These are phyloP conservation scores for Ceuthmochares aereus DNA, from an alignment of 2,113 vertebrate species.

Conservation along the genomic window DNA sequence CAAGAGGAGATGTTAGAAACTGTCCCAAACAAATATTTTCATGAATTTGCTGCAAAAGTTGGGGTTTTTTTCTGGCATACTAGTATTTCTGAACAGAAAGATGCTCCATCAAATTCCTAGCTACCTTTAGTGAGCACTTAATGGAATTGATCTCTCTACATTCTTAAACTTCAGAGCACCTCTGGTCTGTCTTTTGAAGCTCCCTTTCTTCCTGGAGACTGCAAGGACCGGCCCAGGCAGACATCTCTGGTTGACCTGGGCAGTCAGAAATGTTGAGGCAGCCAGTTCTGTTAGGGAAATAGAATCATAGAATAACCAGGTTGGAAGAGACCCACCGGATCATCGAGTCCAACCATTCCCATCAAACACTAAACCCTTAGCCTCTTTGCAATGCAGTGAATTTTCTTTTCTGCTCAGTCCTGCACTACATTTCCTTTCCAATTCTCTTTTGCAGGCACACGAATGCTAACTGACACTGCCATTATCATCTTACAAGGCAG, in stretches of 20 bases:
- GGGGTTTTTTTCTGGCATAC: background rate
- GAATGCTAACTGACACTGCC: background rate
- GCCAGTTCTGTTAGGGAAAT: background rate
- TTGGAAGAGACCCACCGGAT: no score
- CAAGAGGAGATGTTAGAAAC: background rate
- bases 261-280: background rate
- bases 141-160: rapidly evolving
- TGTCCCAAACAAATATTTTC: background rate
- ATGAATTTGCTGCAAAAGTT: background rate
- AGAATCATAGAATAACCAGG: no score
- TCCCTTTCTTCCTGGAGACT: background rate
- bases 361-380: no score
- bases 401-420: background rate
- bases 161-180: background rate
- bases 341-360: no score
- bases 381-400: background rate
- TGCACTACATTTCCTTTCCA: background rate
- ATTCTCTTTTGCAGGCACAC: background rate
- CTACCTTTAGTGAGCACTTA: background rate
- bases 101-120: background rate
- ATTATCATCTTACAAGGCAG: background rate
- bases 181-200: background rate
- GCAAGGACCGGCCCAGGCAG: background rate
- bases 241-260: background rate
- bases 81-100: background rate